phyloP scores from a whole-genome alignment of 2,113 vertebrate species.

The Chloroceryle aenea region DNA sequence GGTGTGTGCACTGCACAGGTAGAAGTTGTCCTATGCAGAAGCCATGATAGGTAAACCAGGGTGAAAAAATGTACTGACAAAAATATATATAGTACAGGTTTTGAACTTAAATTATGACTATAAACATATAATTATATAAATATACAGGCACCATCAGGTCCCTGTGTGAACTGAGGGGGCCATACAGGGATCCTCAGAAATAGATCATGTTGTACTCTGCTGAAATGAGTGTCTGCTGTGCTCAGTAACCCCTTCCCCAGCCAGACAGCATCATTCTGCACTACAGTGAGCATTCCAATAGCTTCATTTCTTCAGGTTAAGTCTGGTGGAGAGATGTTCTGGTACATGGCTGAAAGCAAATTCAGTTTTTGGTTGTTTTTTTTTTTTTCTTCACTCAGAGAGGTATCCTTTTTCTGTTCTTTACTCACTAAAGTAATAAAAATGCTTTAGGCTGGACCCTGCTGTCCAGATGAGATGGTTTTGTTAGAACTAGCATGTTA shows the following conservation, averaged over 20 bases:
- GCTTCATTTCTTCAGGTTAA: not conserved
- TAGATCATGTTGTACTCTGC: not conserved
- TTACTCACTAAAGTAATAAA: not conserved
- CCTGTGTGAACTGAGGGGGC: not conserved
- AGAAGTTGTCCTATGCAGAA: constrained; percentile 2
- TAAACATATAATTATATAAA: constrained; percentile 17
- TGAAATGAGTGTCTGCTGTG: not conserved
- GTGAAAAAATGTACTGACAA: constrained; percentile 11
- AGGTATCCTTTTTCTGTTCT: not conserved
- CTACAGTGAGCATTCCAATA: not conserved
- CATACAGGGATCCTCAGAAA: not conserved
- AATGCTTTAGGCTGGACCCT: not conserved
- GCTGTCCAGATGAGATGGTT: not conserved
- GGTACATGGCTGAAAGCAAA: not conserved
- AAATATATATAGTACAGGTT: not conserved
- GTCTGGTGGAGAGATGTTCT: not conserved
- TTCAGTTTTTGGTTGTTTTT: not conserved
- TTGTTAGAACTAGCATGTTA: not conserved
- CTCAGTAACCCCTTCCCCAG: not conserved
- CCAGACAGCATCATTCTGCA: not conserved
- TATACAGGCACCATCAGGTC: not conserved
- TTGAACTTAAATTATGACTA: constrained; percentile 30
- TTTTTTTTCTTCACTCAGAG: not conserved
- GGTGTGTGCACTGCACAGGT: constrained; percentile 9
- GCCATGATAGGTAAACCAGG: constrained; percentile 7